Conservation (phyloP, 1,140 invertebrate genomes). For the Trachymyrmex cornetzi region DNA sequence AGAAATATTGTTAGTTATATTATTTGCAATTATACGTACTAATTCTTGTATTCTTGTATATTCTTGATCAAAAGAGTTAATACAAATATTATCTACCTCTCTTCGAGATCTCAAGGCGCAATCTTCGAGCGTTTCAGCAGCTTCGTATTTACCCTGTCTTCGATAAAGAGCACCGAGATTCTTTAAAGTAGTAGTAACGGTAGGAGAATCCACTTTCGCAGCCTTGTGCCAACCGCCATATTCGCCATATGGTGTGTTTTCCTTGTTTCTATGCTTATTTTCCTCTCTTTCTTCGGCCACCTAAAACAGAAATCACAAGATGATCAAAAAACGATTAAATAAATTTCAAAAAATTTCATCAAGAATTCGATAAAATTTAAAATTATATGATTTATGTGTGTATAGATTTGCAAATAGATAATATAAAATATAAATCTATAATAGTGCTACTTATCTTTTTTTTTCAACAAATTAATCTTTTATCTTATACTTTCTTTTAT, state of each 20-base stretch:
- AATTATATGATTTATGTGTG: background rate
- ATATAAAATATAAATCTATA: background rate
- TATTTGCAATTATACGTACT: background rate
- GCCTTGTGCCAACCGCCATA: conserved; percentile 99
- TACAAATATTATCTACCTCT: conserved; percentile 89
- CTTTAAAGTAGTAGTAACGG: conserved; percentile 98
- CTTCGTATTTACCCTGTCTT: conserved; percentile 99
- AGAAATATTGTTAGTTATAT: conserved; percentile 39
- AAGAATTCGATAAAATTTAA: background rate
- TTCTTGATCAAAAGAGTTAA: background rate
- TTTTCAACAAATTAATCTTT: background rate
- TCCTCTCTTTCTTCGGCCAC: conserved; percentile 99
- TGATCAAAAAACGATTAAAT: background rate
- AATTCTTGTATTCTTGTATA: no score
- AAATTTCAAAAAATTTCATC: background rate
- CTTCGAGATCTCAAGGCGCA: conserved; percentile 97
- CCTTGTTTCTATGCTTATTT: conserved; percentile 96
- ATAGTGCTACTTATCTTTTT: background rate
- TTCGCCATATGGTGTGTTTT: conserved; percentile 96
- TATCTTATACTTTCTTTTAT: background rate
- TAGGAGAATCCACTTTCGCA: conserved; percentile 99
- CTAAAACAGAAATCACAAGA: conserved; percentile 71
- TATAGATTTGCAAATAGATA: background rate
- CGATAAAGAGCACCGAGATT: conserved; percentile 99
- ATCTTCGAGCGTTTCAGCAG: conserved; percentile 99